phyloP scores from a whole-genome alignment of 2,113 vertebrate species.

The Ia io region DNA sequence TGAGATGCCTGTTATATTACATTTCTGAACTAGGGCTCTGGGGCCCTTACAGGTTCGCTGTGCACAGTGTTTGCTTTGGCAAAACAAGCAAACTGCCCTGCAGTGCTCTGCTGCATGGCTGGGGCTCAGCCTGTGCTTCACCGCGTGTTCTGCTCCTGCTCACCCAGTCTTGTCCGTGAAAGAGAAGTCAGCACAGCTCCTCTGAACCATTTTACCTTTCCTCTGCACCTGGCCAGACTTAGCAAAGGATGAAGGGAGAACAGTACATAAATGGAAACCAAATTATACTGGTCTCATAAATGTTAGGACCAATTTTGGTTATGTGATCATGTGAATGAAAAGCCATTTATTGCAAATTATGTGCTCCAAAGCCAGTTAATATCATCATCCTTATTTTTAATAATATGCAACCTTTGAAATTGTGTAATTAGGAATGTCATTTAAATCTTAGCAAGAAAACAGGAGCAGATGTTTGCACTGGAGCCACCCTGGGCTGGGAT shows the following conservation, averaged over 20 bases:
- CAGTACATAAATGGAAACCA: neutral
- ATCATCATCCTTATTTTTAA: slow-evolving; percentile 10
- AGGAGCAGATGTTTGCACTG: slow-evolving; percentile 54
- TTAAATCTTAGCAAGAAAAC: slow-evolving; percentile 49
- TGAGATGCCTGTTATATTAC: neutral
- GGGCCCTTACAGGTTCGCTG: neutral
- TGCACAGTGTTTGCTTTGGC: slow-evolving; percentile 56
- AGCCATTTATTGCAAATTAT: slow-evolving; percentile 29
- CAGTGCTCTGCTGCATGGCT: neutral
- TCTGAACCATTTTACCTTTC: slow-evolving; percentile 31
- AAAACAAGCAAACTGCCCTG: neutral
- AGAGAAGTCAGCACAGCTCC: neutral
- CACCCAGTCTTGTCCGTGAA: neutral
- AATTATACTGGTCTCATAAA: neutral
- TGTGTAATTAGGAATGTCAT: slow-evolving; percentile 44
- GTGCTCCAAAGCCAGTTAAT: neutral
- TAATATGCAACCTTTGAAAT: slow-evolving; percentile 30
- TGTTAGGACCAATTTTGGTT: neutral
- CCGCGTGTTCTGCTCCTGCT: neutral
- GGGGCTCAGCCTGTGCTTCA: neutral
- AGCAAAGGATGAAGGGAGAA: neutral
- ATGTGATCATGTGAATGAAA: neutral
- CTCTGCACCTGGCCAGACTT: slow-evolving; percentile 14
- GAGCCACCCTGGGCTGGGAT: neutral
- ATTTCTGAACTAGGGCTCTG: neutral